A percentile compares a stretch with the other conserved stretches of the same genome.
phyloP scores from a whole-genome alignment of 2,797 vertebrate genomes.

The Pipistrellus pipistrellus region DNA sequence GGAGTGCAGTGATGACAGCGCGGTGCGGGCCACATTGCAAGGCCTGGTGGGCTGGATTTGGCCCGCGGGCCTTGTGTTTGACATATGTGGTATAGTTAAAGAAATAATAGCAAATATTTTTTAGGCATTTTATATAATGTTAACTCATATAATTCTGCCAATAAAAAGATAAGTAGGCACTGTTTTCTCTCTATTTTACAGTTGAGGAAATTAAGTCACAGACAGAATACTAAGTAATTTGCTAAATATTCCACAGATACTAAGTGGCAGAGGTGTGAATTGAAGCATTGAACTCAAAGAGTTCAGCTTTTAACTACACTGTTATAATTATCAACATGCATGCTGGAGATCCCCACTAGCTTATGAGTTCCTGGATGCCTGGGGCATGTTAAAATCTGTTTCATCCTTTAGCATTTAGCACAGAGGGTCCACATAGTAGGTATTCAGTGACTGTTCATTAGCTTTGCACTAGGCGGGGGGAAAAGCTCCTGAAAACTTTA shows the following conservation, averaged over 20 bases:
- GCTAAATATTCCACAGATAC: not conserved
- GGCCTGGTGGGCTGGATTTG: too few species aligned
- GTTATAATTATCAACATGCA: not conserved
- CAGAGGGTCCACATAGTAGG: not conserved
- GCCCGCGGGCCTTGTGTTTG: too few species aligned
- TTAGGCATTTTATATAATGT: not conserved
- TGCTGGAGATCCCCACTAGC: not conserved
- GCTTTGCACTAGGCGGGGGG: not conserved
- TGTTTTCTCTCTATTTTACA: constrained; percentile 38
- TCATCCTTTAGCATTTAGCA: not conserved
- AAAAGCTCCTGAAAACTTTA: not conserved
- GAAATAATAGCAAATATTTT: constrained; percentile 1
- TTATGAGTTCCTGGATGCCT: not conserved
- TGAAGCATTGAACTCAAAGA: not conserved
- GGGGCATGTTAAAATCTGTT: not conserved
- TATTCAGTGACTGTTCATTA: not conserved
- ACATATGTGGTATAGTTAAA: not conserved
- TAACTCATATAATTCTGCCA: not conserved
- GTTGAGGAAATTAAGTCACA: not conserved
- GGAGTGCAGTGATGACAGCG: too few species aligned
- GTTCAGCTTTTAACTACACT: not conserved
- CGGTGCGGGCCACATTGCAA: too few species aligned
- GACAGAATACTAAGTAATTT: not conserved
- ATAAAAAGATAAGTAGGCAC: not conserved
- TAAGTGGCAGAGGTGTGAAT: not conserved